Percentiles rank a stretch among this genome's conserved stretches.
Conservation (phyloP, 2,113 vertebrate species). For the Ciconia boyciana region DNA sequence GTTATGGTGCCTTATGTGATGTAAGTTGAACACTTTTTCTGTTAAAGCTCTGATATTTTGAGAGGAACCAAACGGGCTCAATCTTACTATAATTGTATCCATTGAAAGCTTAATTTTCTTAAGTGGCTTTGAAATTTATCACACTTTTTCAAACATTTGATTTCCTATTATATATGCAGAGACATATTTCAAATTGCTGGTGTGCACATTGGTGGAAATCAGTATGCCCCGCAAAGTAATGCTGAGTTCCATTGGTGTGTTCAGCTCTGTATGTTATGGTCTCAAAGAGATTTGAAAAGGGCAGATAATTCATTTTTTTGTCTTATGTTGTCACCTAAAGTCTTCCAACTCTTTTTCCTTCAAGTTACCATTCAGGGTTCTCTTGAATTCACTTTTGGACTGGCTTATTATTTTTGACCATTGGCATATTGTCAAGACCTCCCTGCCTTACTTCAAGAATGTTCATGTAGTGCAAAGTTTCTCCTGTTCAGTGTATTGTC, state of each 20-base stretch:
- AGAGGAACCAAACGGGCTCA: neutral
- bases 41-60: neutral
- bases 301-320: neutral
- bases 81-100: neutral
- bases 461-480: neutral
- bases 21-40: slow-evolving; percentile 68
- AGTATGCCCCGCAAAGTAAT: neutral
- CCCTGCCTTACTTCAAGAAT: neutral
- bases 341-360: neutral
- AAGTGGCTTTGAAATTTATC: neutral
- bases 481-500: neutral
- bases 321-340: neutral
- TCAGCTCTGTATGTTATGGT: neutral
- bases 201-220: neutral
- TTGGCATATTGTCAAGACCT: neutral
- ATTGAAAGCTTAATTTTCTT: neutral
- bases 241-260: neutral
- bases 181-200: neutral
- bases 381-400: neutral
- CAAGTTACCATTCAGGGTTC: neutral
- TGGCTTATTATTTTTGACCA: neutral
- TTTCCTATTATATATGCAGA: neutral
- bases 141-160: neutral
- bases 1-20: slow-evolving; percentile 87
- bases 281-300: neutral